These are phyloP conservation scores for Epicampocera succincta DNA, from an alignment of 2,888 invertebrate species.

Conservation along the genomic window DNA sequence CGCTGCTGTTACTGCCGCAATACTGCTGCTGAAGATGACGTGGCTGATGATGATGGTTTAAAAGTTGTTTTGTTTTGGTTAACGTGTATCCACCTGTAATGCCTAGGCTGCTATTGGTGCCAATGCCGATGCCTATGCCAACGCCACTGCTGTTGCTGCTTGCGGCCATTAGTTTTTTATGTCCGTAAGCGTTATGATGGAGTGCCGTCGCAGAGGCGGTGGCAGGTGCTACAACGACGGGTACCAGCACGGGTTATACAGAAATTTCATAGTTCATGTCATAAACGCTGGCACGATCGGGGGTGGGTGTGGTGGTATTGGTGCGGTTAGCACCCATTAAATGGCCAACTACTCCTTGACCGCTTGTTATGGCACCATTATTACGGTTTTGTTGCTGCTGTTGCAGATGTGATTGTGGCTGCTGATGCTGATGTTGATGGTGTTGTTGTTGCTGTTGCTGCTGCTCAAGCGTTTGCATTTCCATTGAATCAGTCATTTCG, in stretches of 20 bases:
- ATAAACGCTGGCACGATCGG: conserved; percentile 94
- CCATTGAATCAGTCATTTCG: conserved; percentile 94
- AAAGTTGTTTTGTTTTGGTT: conserved; percentile 31
- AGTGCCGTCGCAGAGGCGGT: conserved; percentile 69
- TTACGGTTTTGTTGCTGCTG: conserved; percentile 64
- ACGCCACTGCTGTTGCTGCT: conserved; percentile 38
- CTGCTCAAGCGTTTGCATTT: conserved; percentile 85
- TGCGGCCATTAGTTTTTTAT: conserved; percentile 61
- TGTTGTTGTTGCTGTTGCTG: conserved; percentile 77
- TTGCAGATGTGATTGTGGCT: conserved; percentile 70
- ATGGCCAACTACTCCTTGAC: conserved; percentile 67
- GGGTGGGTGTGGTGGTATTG: conserved; percentile 85
- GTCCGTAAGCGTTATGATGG: conserved; percentile 65
- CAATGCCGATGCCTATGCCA: conserved; percentile 13
- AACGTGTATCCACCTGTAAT: conserved; percentile 41
- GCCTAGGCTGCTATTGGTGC: conserved; percentile 6
- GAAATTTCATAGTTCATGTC: conserved; percentile 98
- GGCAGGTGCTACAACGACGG: conserved; percentile 76
- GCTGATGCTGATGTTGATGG: conserved; percentile 72
- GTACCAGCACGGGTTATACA: conserved; percentile 86
- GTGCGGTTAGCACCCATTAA: conserved; percentile 78
- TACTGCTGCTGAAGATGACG: conserved; percentile 48
- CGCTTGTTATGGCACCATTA: conserved; percentile 69
- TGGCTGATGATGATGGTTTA: conserved; percentile 22
- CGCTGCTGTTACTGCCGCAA: conserved; percentile 47